Base-by-base conservation (phyloP, 2,797 vertebrate genomes). In the Sciurus carolinensis region DNA sequence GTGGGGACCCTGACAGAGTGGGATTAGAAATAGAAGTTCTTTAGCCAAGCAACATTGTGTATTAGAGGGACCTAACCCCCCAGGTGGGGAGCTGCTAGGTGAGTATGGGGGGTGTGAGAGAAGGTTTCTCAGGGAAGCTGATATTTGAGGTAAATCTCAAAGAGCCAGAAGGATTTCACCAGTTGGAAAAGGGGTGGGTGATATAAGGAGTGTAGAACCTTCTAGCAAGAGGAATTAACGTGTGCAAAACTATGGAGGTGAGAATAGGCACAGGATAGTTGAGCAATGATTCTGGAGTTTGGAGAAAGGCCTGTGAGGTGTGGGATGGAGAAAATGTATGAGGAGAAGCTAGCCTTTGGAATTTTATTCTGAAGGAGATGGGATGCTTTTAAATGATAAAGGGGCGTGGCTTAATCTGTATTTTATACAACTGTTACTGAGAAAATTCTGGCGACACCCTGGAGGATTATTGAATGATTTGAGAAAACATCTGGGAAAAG, bases 61-160 rank as follows among this genome's bases (percentile, higher is more conserved):
- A 26, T 67, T n/a, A 50, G 69, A 39, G 30, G 57, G 33, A 30
- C 42, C 33, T 7, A 7, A 62, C 36, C 36, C 36, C 36, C 36
- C 36, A 36, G 36, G 36, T 36, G 36, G 36, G 36, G 36, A 36
- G 36, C 36, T 36, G 36, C 36, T 36, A 36, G 36, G 36, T 36
- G 36, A 36, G 36, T 36, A 36, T 36, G 36, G 36, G 36, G 36
- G 2, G 36, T 72, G 11, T 76, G 47, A 59, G 73, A 42, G 54
- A 91, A 47, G 26, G 24, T 75, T 52, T 92, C 72, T 69, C 17
- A 82, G 54, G 20, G 15, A 15, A 72, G 39, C 12, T 92, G 26
- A 80, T 79, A 11, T 83, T 39, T 87, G 73, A 91, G 62, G 47
- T n/a, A 72, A 47, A 71, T 80, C 30, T 83, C 52, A 47, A 77